Evolutionary conservation across 2,797 vertebrate genomes (phyloP), one percentile per base, ranked within the genome.

Genomic region (Poecilia wingei): DNA sequence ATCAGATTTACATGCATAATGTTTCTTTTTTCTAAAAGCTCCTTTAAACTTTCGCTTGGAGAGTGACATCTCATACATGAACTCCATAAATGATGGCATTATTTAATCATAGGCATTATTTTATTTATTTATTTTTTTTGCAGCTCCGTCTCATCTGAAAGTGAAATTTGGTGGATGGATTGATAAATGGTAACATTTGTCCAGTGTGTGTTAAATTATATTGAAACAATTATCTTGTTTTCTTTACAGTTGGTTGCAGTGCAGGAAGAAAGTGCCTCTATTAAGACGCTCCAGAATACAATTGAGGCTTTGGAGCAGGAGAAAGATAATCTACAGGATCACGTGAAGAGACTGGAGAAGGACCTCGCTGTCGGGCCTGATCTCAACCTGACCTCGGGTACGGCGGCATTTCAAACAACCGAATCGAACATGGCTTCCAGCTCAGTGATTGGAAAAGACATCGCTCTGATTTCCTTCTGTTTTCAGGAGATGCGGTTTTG

Each of bases 231-330:
- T 41, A 8, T 41, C 7, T 41, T 78, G 2, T 4, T 80, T 59
- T 82, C 14, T 80, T 81, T 85, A 0, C 92, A 99, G 98, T 92
- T 99, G 86, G 90, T 94, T 0, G 94, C 91, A 73, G 94, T 98
- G 84, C 96, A 92, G 4, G 96, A 94, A 82, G 96, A 98, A 88
- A 97, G 96, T 12, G 95, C 96, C 46, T 95, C 96, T 3, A 95
- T 95, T 45, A 96, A 96, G 92, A 95, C 93, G 28, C 91, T 99
- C 87, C 96, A 98, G 89, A 94, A 93, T 0, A 92, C 96, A 13
- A 93, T 99, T 75, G 94, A 97, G 85, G 93, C 95, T n/a, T 91
- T 98, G 84, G 97, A 99, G 93, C 95, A 88, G 18, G 98, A 99
- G 81, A 99, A 98, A 81, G 80, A 93, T 72, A 91, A 95, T 76